Percentiles rank a stretch among this genome's conserved stretches.
These are phyloP conservation scores for Sanderia malayensis DNA, from an alignment of 30 jellyfish, hydroid and myxozoan genomes.

Conservation along the genomic window DNA sequence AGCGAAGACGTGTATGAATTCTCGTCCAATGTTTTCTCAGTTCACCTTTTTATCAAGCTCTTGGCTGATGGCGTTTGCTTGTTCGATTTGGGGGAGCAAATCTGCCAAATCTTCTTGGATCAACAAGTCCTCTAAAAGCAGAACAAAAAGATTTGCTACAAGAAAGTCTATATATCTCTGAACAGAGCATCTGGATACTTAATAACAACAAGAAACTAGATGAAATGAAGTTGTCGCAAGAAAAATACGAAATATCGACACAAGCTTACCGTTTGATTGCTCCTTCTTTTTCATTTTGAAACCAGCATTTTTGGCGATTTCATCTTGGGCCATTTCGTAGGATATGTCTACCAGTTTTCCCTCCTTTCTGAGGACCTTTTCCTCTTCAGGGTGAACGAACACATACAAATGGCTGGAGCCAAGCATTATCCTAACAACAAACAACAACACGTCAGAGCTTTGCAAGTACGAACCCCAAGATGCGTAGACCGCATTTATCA, in stretches of 20 bases:
- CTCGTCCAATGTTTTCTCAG: no score
- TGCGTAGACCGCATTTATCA: no score
- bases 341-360: slow-evolving; percentile 55
- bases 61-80: slow-evolving; percentile 75
- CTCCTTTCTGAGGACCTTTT: slow-evolving; percentile 27
- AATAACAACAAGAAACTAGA: no score
- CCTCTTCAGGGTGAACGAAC: slow-evolving; percentile 59
- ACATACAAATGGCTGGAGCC: slow-evolving; percentile 78
- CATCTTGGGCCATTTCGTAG: slow-evolving; percentile 84
- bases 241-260: no score
- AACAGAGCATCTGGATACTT: no score
- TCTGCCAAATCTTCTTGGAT: slow-evolving; percentile 77
- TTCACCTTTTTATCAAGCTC: slow-evolving; percentile 78
- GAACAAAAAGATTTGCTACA: no score
- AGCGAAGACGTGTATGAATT: no score
- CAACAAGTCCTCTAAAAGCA: slow-evolving; percentile 60
- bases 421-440: slow-evolving; percentile 66
- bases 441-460: no score
- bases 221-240: no score
- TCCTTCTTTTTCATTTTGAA: slow-evolving; percentile 68
- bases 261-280: slow-evolving; percentile 32
- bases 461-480: no score
- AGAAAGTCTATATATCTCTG: no score
- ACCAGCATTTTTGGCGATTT: slow-evolving; percentile 79
- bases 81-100: slow-evolving; percentile 62